A percentile compares a stretch with the other conserved stretches of the same genome.
These are phyloP conservation scores for Zygaena filipendulae DNA, from an alignment of 2,888 invertebrate species.

Conservation along the genomic window DNA sequence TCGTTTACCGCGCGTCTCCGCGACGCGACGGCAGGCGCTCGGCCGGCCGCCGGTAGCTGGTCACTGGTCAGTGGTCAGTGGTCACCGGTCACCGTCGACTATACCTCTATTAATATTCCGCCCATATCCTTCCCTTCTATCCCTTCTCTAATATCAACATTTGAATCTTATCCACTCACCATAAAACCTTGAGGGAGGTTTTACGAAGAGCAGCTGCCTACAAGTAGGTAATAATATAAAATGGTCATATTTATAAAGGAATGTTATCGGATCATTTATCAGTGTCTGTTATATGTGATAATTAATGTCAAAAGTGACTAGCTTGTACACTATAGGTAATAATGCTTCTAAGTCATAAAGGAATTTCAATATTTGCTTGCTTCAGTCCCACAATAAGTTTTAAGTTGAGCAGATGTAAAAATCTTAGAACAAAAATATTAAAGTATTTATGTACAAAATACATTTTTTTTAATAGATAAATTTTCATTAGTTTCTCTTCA, in stretches of 20 bases:
- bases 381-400: slow-evolving; percentile 55
- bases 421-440: slow-evolving; percentile 59
- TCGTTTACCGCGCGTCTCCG: not conserved
- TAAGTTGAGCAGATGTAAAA: slow-evolving; percentile 64
- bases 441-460: slow-evolving; percentile 65
- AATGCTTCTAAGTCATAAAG: too few species aligned
- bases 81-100: too few species aligned
- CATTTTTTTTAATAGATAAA: slow-evolving; percentile 43
- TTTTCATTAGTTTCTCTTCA: slow-evolving; percentile 35
- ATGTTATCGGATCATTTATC: too few species aligned
- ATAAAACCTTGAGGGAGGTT: slow-evolving; percentile 23
- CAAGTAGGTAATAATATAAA: too few species aligned
- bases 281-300: slow-evolving; percentile 17
- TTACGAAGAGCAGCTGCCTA: too few species aligned
- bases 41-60: too few species aligned
- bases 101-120: not conserved
- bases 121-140: not conserved
- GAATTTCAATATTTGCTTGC: too few species aligned
- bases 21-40: too few species aligned
- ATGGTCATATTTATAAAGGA: too few species aligned
- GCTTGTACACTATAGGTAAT: too few species aligned
- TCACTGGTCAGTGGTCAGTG: too few species aligned
- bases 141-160: slow-evolving; percentile 5
- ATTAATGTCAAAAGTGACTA: slow-evolving; percentile 33
- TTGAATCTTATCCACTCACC: slow-evolving; percentile 29